Base-by-base conservation (phyloP, 1,140 invertebrate species). In the Mycetomoellerius zeteki region DNA sequence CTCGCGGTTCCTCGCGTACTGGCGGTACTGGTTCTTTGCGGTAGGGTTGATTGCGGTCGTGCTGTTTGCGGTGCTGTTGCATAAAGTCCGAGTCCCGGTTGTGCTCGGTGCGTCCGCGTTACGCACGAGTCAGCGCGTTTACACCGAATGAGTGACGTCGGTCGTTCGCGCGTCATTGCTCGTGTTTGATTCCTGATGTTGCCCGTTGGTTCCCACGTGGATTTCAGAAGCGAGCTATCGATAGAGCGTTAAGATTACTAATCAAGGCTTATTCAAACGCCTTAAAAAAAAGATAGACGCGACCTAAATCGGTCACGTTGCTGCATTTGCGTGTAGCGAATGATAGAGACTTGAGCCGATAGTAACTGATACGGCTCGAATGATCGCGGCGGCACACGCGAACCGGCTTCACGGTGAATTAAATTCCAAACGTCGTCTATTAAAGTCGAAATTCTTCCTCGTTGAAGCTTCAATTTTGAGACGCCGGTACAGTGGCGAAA, bases 391-490 rank as follows among this genome's bases (percentile, higher is more conserved):
- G 27, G 37, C 12, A 33, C 21, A 19, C 47, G 24, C 64, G 64
- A 82, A 8, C 60, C n/a, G 65, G 16, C 33, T 67, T 64, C 62
- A 16, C 37, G 47, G 58, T 60, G 54, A 71, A 82, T 58, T 10
- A 10, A 52, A 16, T 62, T 69, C 19, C 33, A 69, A 78, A 72
- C 85, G 30, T n/a, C 52, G 5, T 73, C 19, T 3, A 54, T 33
- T 21, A 30, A 58, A 54, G 21, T 73, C 62, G 21, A 54, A 73
- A 43, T 60, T 84, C 47, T 78, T n/a, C 27, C 60, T 77, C 21
- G 30, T 56, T 50, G 81, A 90, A 58, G 21, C 86, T 47, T 72
- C 86, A 78, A 90, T 76, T 82, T 88, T 88, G 81, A 62, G 56
- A 75, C 50, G 33, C 30, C 73, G 27, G 10, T 60, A 47, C 19